Evolutionary conservation across 2,797 vertebrate genomes (phyloP).

Genomic region (Schizothorax lantsangensis): DNA sequence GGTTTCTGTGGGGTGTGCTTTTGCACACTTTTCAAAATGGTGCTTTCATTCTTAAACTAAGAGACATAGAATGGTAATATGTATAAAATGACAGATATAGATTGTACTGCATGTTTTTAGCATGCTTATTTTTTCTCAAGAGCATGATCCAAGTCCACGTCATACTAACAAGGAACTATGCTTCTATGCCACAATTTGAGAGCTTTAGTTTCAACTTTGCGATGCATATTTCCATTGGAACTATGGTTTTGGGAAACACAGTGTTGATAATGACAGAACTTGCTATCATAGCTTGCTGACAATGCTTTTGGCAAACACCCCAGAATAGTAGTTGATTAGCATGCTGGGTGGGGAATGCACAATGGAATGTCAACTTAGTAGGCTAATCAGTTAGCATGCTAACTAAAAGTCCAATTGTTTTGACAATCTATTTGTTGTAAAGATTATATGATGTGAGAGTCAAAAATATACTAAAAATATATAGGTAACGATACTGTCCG

Average conservation of each 20-base stretch:
- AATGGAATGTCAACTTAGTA: neutral
- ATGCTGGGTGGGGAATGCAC: neutral
- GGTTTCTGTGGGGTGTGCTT: neutral
- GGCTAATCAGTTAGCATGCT: neutral
- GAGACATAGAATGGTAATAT: neutral
- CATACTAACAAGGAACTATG: neutral
- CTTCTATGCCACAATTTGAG: neutral
- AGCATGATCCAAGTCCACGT: neutral
- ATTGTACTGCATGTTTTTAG: neutral
- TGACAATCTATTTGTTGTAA: neutral
- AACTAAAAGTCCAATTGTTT: neutral
- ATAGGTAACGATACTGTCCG: neutral
- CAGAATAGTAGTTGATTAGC: neutral
- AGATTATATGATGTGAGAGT: neutral
- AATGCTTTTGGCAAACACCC: neutral
- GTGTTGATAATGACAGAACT: neutral
- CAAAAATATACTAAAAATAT: too few species aligned
- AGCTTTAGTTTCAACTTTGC: neutral
- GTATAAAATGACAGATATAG: neutral
- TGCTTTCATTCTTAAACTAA: neutral
- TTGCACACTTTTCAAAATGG: neutral
- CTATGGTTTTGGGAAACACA: neutral
- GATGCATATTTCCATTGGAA: neutral
- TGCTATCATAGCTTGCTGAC: neutral
- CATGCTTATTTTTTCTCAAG: neutral